A percentile compares a stretch with the other conserved stretches of the same genome.
Evolutionary conservation across 2,113 vertebrate genomes (phyloP).

Genomic region (Nansenia antarctica): DNA sequence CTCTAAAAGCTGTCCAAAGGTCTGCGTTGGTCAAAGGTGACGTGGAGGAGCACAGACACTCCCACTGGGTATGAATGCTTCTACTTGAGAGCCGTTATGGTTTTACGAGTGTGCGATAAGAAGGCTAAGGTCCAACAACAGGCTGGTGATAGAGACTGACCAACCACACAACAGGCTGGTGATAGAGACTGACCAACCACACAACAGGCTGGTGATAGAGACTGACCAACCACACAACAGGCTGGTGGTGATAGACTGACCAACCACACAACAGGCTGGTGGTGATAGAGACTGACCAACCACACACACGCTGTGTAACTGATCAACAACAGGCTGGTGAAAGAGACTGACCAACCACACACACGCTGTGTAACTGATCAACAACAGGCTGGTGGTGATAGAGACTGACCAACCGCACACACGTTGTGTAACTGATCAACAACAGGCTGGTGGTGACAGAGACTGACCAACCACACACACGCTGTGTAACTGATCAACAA

Average conservation of each 20-base stretch:
- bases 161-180: too few species aligned
- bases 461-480: neutral
- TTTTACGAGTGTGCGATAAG: constrained; percentile 56
- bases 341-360: constrained; percentile 21
- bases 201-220: too few species aligned
- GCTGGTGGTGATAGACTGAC: too few species aligned
- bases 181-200: too few species aligned
- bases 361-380: too few species aligned
- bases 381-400: constrained; percentile 14
- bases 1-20: constrained; percentile 25
- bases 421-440: too few species aligned
- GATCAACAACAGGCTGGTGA: constrained; percentile 50
- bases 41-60: constrained; percentile 25
- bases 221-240: too few species aligned
- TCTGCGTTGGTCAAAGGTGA: constrained; percentile 22
- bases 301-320: too few species aligned
- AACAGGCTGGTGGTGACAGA: constrained; percentile 12
- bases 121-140: constrained; percentile 42
- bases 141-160: constrained; percentile 7
- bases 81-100: constrained; percentile 27
- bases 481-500: too few species aligned
- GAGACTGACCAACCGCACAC: neutral
- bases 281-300: too few species aligned
- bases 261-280: too few species aligned
- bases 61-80: constrained; percentile 25